Evolutionary conservation across 2,888 invertebrate genomes (phyloP), one percentile per base, ranked within the genome.

Genomic region (Troides helena): DNA sequence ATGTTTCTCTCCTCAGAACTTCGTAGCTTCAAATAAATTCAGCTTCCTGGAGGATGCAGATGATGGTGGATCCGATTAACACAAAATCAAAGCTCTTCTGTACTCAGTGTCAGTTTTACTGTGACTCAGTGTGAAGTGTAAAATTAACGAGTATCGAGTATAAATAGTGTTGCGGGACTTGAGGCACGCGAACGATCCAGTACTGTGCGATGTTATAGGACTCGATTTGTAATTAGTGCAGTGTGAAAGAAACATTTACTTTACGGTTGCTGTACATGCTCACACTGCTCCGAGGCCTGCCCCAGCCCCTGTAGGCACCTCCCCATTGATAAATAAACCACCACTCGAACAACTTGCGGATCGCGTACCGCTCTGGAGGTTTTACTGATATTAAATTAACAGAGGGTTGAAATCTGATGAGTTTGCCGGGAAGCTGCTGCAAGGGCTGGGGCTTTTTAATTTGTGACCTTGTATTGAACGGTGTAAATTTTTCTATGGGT

Each of bases 21-120:
- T 96, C 82, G 94, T 95, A 85, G 95, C 94, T 82, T 94, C 95
- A 82, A 97, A 96, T 86, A 96, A 96, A 93, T 97, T 95, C 94
- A 95, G 95, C 87, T 94, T 94, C 90, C 90, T 95, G 81, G 95
- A 95, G 81, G 95, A 95, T 83, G 95, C 94, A 78, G 95, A 94
- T 82, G 93, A 93, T 78, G 94, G 86, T 79, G 90, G 80, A 53
- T 91, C 89, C 70, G 92, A 92, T 72, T 92, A 92, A 82, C 83
- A 77, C 79, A 70, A 79, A 71, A 71, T 76, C 74, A 64, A 63
- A 71, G 71, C 71, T 73, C 72, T 8, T 75, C 73, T 77, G 80
- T 78, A 82, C 82, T 81, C 69, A 79, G 81, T 84, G 86, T 81
- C 81, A 80, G 77, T 84, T 81, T 79, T 81, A 81, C 81, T 76